Percentiles rank a stretch among this genome's conserved stretches.
Conservation (phyloP, 2,888 invertebrate species). For the Hyposoter dolosus region DNA sequence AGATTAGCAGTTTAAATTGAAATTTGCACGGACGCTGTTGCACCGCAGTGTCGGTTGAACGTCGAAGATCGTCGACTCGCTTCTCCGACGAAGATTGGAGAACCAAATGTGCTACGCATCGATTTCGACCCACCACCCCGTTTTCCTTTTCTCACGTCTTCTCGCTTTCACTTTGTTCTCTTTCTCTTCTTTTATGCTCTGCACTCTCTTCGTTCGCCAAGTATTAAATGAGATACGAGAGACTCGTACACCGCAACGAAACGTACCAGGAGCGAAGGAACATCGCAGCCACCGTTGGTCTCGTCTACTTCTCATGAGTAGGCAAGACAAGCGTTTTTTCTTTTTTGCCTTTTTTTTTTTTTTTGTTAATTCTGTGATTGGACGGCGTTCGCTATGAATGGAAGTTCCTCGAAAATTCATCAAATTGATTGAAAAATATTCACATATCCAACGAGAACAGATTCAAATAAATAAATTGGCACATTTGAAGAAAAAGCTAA, state of each 20-base stretch:
- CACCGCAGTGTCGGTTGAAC: slow-evolving; percentile 82
- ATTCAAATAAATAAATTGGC: not conserved
- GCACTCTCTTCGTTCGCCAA: slow-evolving; percentile 68
- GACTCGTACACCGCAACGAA: slow-evolving; percentile 73
- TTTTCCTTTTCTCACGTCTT: slow-evolving; percentile 45
- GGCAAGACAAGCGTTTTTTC: slow-evolving; percentile 20
- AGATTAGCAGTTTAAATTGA: slow-evolving; percentile 85
- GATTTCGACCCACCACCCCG: slow-evolving; percentile 74
- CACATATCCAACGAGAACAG: not conserved
- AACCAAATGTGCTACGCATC: slow-evolving; percentile 83
- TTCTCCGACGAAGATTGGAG: slow-evolving; percentile 78
- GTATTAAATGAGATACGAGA: slow-evolving; percentile 82
- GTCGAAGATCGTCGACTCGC: slow-evolving; percentile 58
- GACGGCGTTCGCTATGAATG: slow-evolving; percentile 10
- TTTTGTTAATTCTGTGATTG: not conserved
- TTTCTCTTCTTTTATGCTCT: slow-evolving; percentile 48
- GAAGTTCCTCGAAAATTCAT: not conserved
- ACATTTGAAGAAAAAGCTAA: not conserved
- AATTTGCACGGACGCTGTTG: slow-evolving; percentile 85
- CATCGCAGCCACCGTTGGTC: slow-evolving; percentile 49
- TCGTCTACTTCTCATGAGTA: slow-evolving; percentile 43
- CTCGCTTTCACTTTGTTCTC: slow-evolving; percentile 7
- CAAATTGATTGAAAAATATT: not conserved
- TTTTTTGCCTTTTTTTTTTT: not conserved
- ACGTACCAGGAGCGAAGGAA: slow-evolving; percentile 55